Base-by-base conservation (phyloP, 2,888 invertebrate species). In the Argyresthia goedartella region DNA sequence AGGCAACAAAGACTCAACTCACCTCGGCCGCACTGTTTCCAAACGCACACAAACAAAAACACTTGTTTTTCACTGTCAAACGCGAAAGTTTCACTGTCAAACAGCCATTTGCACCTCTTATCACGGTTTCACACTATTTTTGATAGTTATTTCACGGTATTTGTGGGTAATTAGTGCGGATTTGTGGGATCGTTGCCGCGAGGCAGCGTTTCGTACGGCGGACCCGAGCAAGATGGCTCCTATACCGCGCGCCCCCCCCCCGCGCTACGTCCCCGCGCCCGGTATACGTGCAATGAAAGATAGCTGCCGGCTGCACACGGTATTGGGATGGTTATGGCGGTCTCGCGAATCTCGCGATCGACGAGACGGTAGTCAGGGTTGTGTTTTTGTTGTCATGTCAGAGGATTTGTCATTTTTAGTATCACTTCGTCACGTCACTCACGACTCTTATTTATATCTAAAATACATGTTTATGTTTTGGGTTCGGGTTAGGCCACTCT, bases 251-350 rank as follows among this genome's bases (percentile, higher is more conserved):
- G 76, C 70, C 72, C 73, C 72, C 72, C 73, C 74, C 77, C 79
- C 74, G 81, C 49, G 69, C 81, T n/a, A n/a, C n/a, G n/a, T n/a
- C n/a, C 67, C 76, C 68, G 71, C 78, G 75, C 59, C n/a, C 50
- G 16, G 56, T 79, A 79, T 85, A 84, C 86, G 84, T 86, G 86
- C 86, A 85, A 85, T 86, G 86, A 86, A 86, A 86, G 86, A 86
- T 86, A 86, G 86, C 82, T 81, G 76, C 67, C 71, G 69, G 79
- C 64, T 69, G 62, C 69, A 80, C 81, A 65, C 58, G 71, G 62
- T 59, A 59, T 35, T 60, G 60, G 55, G 65, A 64, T 73, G 65
- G 65, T 73, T 66, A 55, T 60, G 48, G 60, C 54, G 53, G 59
- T 81, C 79, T 61, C 53, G 42, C 41, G 41, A 13, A 58, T 81